phyloP scores from a whole-genome alignment of 2,113 vertebrate genomes.

The Cephalopterus ornatus region DNA sequence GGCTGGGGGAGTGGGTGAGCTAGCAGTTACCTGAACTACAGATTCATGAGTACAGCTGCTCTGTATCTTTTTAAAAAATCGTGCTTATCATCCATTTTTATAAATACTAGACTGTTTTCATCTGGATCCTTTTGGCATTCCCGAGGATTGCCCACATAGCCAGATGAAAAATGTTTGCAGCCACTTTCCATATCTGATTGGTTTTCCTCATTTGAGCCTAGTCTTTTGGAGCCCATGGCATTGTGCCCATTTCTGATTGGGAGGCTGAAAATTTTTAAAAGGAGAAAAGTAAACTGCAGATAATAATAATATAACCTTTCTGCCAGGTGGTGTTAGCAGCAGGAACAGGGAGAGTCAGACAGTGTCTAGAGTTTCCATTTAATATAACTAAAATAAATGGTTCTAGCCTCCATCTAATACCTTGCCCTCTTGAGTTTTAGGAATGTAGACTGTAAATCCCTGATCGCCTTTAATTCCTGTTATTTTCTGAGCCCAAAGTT shows the following conservation, averaged over 20 bases:
- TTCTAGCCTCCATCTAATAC: slow-evolving; percentile 30
- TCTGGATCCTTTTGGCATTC: not conserved
- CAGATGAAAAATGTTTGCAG: not conserved
- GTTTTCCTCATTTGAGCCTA: not conserved
- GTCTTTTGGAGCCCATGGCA: not conserved
- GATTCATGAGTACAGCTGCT: not conserved
- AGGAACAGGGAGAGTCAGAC: slow-evolving; percentile 5
- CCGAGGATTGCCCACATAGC: not conserved
- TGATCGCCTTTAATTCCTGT: not conserved
- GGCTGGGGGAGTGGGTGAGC: not conserved
- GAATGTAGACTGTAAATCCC: slow-evolving; percentile 43
- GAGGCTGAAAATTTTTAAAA: slow-evolving; percentile 25
- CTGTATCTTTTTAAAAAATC: not conserved
- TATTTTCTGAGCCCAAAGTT: slow-evolving; percentile 17
- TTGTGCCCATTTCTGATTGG: not conserved
- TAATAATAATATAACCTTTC: slow-evolving; percentile 24
- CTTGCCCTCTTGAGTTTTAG: slow-evolving; percentile 24
- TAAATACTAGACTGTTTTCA: not conserved
- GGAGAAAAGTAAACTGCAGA: slow-evolving; percentile 10
- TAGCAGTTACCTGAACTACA: not conserved
- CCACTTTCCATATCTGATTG: not conserved
- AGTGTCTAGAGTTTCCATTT: slow-evolving; percentile 34
- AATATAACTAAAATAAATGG: slow-evolving; percentile 47
- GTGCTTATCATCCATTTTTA: not conserved
- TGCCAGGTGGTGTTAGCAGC: slow-evolving; percentile 27